A percentile compares a stretch with the other conserved stretches of the same genome.
phyloP scores from a whole-genome alignment of 2,888 invertebrate genomes.

The Drosophila engyochracea region DNA sequence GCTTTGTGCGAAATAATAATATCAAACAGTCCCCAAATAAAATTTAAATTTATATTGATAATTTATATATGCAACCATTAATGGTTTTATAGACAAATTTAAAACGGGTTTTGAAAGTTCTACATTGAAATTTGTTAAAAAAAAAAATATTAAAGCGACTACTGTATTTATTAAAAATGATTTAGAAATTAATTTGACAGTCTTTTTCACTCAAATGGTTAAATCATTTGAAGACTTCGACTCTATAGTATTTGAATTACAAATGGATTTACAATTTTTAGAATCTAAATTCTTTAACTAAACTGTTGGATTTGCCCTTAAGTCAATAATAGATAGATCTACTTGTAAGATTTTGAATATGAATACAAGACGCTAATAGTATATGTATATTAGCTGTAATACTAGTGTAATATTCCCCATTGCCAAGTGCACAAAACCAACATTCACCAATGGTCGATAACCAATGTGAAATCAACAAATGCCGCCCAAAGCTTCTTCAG shows the following conservation, averaged over 20 bases:
- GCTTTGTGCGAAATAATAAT: not conserved
- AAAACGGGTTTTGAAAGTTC: not conserved
- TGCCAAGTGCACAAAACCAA: constrained; percentile 17
- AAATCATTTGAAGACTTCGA: not conserved
- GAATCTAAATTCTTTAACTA: not conserved
- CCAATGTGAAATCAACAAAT: constrained; percentile 7
- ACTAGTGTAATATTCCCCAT: constrained; percentile 13
- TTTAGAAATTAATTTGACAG: not conserved
- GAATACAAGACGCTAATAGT: not conserved
- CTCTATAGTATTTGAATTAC: not conserved
- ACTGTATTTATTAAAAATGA: not conserved
- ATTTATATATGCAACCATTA: not conserved
- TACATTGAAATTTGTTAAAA: not conserved
- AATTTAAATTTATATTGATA: not conserved
- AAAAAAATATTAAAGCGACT: not conserved
- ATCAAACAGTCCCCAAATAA: not conserved
- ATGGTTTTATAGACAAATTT: not conserved
- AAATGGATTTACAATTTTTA: not conserved
- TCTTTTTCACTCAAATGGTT: not conserved
- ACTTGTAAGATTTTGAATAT: constrained; percentile 13
- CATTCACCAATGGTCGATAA: constrained; percentile 19
- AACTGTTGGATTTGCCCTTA: not conserved
- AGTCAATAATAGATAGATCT: constrained; percentile 7
- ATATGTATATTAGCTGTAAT: constrained; percentile 14
- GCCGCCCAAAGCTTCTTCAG: constrained; percentile 8